Percentiles rank a stretch among this genome's conserved stretches.
Evolutionary conservation across 2,797 vertebrate species (phyloP).

Genomic region (Rousettus madagascariensis): DNA sequence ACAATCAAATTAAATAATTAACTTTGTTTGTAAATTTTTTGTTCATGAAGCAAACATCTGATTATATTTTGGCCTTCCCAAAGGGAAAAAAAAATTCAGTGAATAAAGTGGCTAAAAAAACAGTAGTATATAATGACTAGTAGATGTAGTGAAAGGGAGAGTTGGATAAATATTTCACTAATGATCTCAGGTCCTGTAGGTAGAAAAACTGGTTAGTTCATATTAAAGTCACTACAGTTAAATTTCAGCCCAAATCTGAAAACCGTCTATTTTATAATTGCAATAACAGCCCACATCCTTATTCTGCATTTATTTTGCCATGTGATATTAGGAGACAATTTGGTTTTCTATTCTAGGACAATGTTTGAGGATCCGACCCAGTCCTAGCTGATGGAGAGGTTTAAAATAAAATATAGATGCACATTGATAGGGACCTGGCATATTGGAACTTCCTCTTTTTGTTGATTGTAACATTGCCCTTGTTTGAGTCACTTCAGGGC

Average conservation of each 20-base stretch:
- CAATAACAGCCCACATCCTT: not conserved
- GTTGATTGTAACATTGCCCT: not conserved
- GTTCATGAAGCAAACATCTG: constrained; percentile 26
- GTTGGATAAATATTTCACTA: not conserved
- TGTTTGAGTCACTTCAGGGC: not conserved
- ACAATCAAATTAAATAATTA: constrained; percentile 21
- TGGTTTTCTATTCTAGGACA: constrained; percentile 22
- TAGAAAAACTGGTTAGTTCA: not conserved
- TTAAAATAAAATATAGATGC: not conserved
- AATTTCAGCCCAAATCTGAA: constrained; percentile 17
- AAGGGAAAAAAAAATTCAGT: not conserved
- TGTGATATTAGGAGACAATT: not conserved
- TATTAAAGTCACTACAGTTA: not conserved
- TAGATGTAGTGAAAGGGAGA: not conserved
- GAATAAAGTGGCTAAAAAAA: not conserved
- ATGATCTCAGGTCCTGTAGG: not conserved
- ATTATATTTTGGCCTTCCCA: not conserved
- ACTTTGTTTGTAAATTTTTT: constrained; percentile 40
- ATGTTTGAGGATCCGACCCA: not conserved
- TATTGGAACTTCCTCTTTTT: not conserved
- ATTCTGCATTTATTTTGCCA: not conserved
- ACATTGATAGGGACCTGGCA: not conserved
- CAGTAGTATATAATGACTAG: not conserved
- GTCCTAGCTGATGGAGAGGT: not conserved
- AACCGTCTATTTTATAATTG: not conserved